Conservation (phyloP, 37 sponge, comb jelly and placozoan species). For the Trichoplax adhaerens region DNA sequence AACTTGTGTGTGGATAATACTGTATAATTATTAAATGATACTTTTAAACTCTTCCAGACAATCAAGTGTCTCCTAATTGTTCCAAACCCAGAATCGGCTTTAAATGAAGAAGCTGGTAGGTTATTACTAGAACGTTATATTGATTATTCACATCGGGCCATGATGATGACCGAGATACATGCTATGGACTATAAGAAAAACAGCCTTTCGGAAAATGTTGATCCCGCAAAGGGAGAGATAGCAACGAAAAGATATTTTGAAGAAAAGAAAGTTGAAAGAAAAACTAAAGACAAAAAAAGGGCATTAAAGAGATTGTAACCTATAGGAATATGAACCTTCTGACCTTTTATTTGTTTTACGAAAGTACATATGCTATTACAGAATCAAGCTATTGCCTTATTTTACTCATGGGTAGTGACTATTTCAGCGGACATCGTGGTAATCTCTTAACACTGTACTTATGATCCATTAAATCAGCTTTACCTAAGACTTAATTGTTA, state of each 20-base stretch:
- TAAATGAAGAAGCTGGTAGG: conserved; percentile 94
- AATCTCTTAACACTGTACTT: too few relatives aligned
- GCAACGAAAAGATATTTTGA: conserved; percentile 2
- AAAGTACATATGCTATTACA: too few relatives aligned
- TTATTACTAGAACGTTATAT: conserved; percentile 77
- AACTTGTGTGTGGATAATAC: too few relatives aligned
- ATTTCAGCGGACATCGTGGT: too few relatives aligned
- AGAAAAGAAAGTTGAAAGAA: conserved; percentile 20
- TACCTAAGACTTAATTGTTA: too few relatives aligned
- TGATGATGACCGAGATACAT: conserved; percentile 86
- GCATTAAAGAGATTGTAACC: conserved; percentile 58
- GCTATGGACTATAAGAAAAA: conserved; percentile 32
- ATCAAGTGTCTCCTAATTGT: conserved; percentile 89
- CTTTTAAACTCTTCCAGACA: conserved; percentile 29
- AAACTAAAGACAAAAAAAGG: conserved; percentile 67
- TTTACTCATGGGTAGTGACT: too few relatives aligned
- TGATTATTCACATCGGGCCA: conserved; percentile 49
- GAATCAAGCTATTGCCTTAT: too few relatives aligned
- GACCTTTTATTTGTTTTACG: not conserved
- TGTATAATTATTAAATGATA: too few relatives aligned
- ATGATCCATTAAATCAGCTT: too few relatives aligned
- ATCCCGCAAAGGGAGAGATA: not conserved
- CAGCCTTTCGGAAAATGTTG: not conserved
- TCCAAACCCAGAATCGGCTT: conserved; percentile 95
- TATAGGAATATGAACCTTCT: not conserved